A percentile compares a stretch with the other conserved stretches of the same genome.
These are phyloP conservation scores for Megaceryle torquata DNA, from an alignment of 2,113 vertebrate genomes.

Conservation along the genomic window DNA sequence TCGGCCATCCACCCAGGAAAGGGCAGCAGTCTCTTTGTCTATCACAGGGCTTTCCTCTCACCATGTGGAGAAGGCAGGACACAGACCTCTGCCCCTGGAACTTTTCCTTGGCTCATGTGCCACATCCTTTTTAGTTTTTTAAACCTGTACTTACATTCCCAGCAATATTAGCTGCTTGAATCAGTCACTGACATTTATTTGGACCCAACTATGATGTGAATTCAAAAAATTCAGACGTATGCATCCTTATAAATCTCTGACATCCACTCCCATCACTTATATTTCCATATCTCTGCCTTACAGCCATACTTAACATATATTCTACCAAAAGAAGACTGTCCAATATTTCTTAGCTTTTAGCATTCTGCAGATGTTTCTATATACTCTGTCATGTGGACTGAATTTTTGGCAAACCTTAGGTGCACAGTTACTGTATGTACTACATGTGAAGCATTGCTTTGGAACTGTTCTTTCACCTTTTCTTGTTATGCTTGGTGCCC, in stretches of 20 bases:
- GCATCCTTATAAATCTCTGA: background rate
- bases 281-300: background rate
- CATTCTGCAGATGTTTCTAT: background rate
- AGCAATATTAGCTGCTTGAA: background rate
- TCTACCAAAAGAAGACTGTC: background rate
- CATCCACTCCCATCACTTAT: background rate
- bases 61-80: background rate
- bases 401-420: background rate
- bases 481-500: background rate
- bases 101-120: background rate
- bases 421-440: background rate
- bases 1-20: no score
- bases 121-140: background rate
- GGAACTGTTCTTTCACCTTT: background rate
- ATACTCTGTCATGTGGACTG: background rate
- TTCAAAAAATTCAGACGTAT: background rate
- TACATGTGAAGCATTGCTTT: background rate
- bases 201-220: background rate
- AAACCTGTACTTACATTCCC: background rate
- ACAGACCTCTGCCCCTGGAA: background rate
- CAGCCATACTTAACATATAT: background rate
- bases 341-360: background rate
- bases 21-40: background rate
- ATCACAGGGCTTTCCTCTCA: background rate
- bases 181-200: background rate